phyloP scores from a whole-genome alignment of 2,797 vertebrate genomes.

The Microtus agrestis region DNA sequence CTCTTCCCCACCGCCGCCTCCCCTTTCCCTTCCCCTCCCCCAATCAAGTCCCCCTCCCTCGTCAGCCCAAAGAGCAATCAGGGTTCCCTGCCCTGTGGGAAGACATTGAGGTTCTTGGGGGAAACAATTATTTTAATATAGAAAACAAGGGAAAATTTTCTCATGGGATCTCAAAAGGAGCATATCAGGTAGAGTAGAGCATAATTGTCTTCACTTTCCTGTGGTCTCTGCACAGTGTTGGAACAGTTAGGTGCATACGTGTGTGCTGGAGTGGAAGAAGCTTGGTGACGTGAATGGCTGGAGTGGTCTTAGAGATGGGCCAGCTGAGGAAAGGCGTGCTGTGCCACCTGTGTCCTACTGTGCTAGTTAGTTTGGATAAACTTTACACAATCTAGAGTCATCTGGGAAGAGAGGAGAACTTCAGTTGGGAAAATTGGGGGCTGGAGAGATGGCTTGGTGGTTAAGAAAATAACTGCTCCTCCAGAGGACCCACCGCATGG shows the following conservation, averaged over 20 bases:
- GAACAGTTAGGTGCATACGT: background rate
- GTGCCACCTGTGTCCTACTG: background rate
- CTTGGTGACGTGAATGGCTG: background rate
- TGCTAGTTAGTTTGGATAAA: background rate
- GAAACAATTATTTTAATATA: slow-evolving; percentile 23
- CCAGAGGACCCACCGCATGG: background rate
- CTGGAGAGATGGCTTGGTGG: background rate
- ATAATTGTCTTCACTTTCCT: slow-evolving; percentile 5
- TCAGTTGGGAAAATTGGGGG: background rate
- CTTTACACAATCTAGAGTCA: background rate
- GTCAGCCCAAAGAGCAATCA: too few species aligned
- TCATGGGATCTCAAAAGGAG: background rate
- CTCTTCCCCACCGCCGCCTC: too few species aligned
- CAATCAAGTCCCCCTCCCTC: too few species aligned
- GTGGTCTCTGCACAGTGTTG: background rate
- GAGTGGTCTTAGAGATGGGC: background rate
- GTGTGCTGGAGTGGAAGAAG: background rate
- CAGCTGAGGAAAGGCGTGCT: background rate
- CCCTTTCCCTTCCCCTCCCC: too few species aligned
- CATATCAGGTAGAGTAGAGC: background rate
- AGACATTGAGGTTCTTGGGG: background rate
- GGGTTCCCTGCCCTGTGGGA: too few species aligned
- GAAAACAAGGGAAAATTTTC: slow-evolving; percentile 40
- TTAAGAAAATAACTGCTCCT: background rate
- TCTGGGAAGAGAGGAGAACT: background rate